Evolutionary conservation across 2,113 vertebrate genomes (phyloP).

Genomic region (Myocastor coypus): DNA sequence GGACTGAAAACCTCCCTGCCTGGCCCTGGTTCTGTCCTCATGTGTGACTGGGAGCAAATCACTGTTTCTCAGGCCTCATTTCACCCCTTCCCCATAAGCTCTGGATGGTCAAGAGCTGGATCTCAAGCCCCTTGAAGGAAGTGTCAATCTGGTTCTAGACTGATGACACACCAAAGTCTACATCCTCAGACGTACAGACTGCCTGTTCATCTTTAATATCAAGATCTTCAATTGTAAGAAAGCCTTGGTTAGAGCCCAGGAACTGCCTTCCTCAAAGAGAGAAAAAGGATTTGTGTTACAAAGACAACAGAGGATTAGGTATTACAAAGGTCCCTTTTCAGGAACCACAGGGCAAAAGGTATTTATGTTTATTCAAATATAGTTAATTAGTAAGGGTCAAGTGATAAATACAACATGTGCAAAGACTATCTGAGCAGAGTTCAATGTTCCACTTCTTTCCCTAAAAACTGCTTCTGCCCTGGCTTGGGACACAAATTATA

Average conservation of each 20-base stretch:
- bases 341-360: not conserved
- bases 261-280: not conserved
- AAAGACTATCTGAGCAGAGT: slow-evolving; percentile 9
- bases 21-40: slow-evolving; percentile 31
- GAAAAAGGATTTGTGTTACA: not conserved
- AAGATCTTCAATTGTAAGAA: slow-evolving; percentile 1
- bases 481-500: slow-evolving; percentile 23
- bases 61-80: not conserved
- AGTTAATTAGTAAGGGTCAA: slow-evolving; percentile 32
- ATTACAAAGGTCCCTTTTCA: not conserved
- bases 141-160: slow-evolving; percentile 24
- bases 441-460: not conserved
- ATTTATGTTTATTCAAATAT: slow-evolving; percentile 41
- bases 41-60: not conserved
- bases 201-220: not conserved
- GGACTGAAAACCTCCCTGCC: slow-evolving; percentile 28
- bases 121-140: slow-evolving; percentile 44
- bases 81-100: not conserved
- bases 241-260: not conserved
- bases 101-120: slow-evolving; percentile 38
- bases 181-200: not conserved
- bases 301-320: slow-evolving; percentile 9
- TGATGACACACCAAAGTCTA: slow-evolving; percentile 13
- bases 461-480: slow-evolving; percentile 29
- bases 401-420: not conserved